Percentiles rank a stretch among this genome's conserved stretches.
These are phyloP conservation scores for Chunga burmeisteri DNA, from an alignment of 2,113 vertebrate genomes.

Conservation along the genomic window DNA sequence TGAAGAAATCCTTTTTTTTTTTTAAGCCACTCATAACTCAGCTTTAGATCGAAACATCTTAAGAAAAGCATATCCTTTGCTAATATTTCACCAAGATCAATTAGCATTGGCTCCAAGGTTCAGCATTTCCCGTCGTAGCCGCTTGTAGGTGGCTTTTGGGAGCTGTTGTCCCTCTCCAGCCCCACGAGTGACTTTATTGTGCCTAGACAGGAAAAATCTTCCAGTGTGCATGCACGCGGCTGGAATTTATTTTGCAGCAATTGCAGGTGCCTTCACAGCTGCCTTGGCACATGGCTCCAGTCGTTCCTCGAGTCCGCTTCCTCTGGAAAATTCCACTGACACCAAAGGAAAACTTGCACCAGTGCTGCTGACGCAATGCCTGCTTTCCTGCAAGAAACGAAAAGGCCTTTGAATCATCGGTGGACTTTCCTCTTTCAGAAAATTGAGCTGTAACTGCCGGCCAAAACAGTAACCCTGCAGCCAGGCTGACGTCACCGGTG, in stretches of 20 bases:
- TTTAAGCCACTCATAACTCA: neutral
- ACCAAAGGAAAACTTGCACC: neutral
- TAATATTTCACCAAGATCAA: neutral
- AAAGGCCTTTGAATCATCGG: neutral
- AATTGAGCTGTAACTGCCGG: neutral
- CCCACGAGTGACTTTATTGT: neutral
- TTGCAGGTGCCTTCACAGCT: neutral
- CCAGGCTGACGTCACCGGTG: neutral
- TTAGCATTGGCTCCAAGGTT: neutral
- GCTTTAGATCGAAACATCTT: neutral
- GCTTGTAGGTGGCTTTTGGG: neutral
- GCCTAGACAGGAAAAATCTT: neutral
- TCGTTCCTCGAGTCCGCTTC: slow-evolving; percentile 26
- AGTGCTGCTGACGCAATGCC: neutral
- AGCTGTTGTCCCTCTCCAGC: neutral
- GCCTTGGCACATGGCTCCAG: neutral
- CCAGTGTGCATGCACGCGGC: neutral
- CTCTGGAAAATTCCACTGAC: slow-evolving; percentile 62
- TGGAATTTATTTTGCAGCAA: neutral
- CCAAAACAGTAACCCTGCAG: slow-evolving; percentile 9
- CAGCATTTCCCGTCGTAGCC: neutral
- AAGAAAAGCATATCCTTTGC: neutral
- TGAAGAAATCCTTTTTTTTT: slow-evolving; percentile 10
- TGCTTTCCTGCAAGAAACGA: neutral
- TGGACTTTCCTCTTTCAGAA: slow-evolving; percentile 19